Base-by-base conservation (phyloP, 2,797 vertebrate genomes). In the Cyprinella venusta region DNA sequence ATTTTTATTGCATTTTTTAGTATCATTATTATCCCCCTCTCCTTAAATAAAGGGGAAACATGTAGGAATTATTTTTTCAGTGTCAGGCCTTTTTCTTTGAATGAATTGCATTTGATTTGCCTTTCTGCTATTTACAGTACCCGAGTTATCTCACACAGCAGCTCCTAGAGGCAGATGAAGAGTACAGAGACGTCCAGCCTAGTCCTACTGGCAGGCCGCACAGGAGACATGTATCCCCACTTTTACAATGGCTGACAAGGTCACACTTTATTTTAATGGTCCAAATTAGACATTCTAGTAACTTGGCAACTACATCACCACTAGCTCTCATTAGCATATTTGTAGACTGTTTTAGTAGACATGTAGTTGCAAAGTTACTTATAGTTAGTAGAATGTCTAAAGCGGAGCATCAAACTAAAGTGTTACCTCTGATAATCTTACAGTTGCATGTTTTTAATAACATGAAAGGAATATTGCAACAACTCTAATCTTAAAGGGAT, bases 211-310 rank as follows among this genome's bases (percentile, higher is more conserved):
- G 95, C 13, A 94, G 95, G 61, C 91, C 94, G 4, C 94, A 93
- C 76, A 90, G 95, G 45, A 94, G 95, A 8, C 96, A 96, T 78
- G 96, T 96, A 96, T 96, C 96, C 95, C 92, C 42, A 78, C n/a
- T 71, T 12, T 38, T 59, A 54, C 48, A 38, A 52, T 36, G 15
- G 19, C 63, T 86, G 19, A 61, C 15, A 61, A 6, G 12, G 12
- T 26, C 6, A 61, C 59, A 15, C 12, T 61, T 61, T 6, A 61
- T 26, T 13, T 15, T 5, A 2, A 63, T 63, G 24, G 24, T 30
- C 13, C 13, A 16, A 13, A 30, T 63, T 61, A 61, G 59, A 63
- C 24, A 1, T 30, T 30, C 12, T 26, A 13, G 4, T 24, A 59
- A 59, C 54, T 24, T 24, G 2, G 9, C 21, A 59, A 13, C 59